Evolutionary conservation across 2,797 vertebrate genomes (phyloP), one percentile per base, ranked within the genome.

Genomic region (Pachyuromys duprasi): DNA sequence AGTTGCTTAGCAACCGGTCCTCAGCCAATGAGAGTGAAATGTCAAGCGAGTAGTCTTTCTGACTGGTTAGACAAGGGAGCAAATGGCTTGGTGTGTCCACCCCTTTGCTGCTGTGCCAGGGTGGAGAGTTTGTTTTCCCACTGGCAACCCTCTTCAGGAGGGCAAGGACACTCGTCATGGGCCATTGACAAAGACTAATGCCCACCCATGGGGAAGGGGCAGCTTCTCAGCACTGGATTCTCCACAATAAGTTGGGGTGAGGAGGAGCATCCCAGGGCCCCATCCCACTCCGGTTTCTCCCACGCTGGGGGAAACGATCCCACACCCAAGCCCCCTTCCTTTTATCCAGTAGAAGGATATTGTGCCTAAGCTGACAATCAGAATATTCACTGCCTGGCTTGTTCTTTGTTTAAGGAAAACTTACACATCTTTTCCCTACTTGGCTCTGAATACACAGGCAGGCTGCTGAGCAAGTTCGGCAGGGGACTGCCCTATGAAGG

Each of bases 1-100:
- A 33, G 97, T 97, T 97, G 96, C 97, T 74, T 95, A 97, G 93
- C 95, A 98, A 95, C 95, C 33, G 49, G 11, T 45, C 88, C 84
- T 94, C 86, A 83, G 62, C 86, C 97, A 97, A 94, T 97, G 72
- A 90, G 89, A 97, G 95, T 60, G 80, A 97, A 89, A 97, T 88
- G 89, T 72, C 97, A 96, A 87, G 42, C 76, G 88, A 42, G 84
- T 91, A 39, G 88, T 67, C 94, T 74, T 91, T 75, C 91, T 95
- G 87, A 97, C 83, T 97, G 97, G 96, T 81, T 75, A 89, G 82
- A 91, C 45, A 94, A 86, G 36, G 72, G 62, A 92, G 95, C 94
- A 53, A 92, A 88, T 12, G 80, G 84, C 33, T 39, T 62, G 82
- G 75, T 1, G 4, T 39, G 80, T 49, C 91, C 93, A 79, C 42